These are phyloP conservation scores for Palythoa grandiflora DNA, from an alignment of 92 coral and sea anemone species.

Conservation along the genomic window DNA sequence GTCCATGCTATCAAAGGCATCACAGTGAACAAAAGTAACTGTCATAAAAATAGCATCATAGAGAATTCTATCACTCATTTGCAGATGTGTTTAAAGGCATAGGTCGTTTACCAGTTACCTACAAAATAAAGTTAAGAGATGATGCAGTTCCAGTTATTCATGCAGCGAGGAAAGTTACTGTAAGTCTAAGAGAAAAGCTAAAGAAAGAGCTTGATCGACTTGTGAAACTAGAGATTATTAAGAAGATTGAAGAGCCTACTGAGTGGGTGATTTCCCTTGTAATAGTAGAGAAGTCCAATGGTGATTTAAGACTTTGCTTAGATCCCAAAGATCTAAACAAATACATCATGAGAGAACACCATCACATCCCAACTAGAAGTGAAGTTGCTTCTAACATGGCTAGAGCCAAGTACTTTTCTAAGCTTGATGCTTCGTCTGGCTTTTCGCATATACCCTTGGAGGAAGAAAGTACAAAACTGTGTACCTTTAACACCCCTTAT, in stretches of 20 bases:
- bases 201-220: constrained; percentile 33
- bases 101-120: constrained; percentile 48
- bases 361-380: neutral
- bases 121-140: constrained; percentile 49
- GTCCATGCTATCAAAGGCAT: neutral
- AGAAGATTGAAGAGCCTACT: constrained; percentile 16
- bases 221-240: constrained; percentile 4
- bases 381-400: neutral
- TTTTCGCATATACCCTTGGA: too few relatives aligned
- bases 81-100: constrained; percentile 6
- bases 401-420: too few relatives aligned
- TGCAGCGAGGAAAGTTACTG: constrained; percentile 46
- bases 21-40: neutral
- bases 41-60: neutral
- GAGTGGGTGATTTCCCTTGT: constrained; percentile 5
- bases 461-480: too few relatives aligned
- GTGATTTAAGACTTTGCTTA: neutral
- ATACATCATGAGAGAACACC: too few relatives aligned
- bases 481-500: too few relatives aligned
- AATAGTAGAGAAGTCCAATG: constrained; percentile 41
- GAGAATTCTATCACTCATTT: too few relatives aligned
- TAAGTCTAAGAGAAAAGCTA: constrained; percentile 29
- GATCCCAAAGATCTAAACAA: too few relatives aligned
- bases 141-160: constrained; percentile 50
- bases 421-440: too few relatives aligned